These are phyloP conservation scores for Scaptodrosophila latifasciaeformis DNA, from an alignment of 2,888 invertebrate genomes.

Conservation along the genomic window DNA sequence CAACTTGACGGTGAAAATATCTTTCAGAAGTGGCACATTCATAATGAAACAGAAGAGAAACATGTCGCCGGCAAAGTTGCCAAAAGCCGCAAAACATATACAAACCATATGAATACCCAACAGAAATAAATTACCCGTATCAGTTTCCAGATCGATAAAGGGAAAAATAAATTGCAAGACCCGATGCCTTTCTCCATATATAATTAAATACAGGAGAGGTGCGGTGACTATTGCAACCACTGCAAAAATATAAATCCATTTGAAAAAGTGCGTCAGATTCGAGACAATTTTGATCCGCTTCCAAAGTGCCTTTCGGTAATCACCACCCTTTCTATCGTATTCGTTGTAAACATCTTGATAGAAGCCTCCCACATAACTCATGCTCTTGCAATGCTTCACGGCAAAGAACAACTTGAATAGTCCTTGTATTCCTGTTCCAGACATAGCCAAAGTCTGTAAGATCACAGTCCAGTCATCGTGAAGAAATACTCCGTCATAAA, in stretches of 20 bases:
- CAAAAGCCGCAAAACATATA: slow-evolving; percentile 45
- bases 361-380: slow-evolving; percentile 24
- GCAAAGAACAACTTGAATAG: slow-evolving; percentile 21
- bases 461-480: slow-evolving; percentile 45
- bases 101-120: slow-evolving; percentile 25
- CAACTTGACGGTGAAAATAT: slow-evolving; percentile 49
- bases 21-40: slow-evolving; percentile 53
- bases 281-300: slow-evolving; percentile 26
- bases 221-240: slow-evolving; percentile 12
- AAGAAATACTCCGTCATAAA: slow-evolving; percentile 44
- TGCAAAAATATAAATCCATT: slow-evolving; percentile 14
- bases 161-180: slow-evolving; percentile 55
- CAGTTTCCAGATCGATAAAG: slow-evolving; percentile 35
- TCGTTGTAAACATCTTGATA: slow-evolving; percentile 42
- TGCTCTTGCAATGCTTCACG: slow-evolving; percentile 1
- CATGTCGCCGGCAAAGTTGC: slow-evolving; percentile 60
- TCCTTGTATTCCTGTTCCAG: slow-evolving; percentile 44
- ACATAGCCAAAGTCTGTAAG: slow-evolving; percentile 42
- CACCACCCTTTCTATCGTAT: slow-evolving; percentile 34
- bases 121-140: slow-evolving; percentile 36
- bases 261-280: slow-evolving; percentile 27
- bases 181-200: no score
- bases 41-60: slow-evolving; percentile 48
- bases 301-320: slow-evolving; percentile 34
- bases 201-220: slow-evolving; percentile 32